Percentiles rank a stretch among this genome's conserved stretches.
Conservation (phyloP, 2,888 invertebrate species). For the Atethmia centrago region DNA sequence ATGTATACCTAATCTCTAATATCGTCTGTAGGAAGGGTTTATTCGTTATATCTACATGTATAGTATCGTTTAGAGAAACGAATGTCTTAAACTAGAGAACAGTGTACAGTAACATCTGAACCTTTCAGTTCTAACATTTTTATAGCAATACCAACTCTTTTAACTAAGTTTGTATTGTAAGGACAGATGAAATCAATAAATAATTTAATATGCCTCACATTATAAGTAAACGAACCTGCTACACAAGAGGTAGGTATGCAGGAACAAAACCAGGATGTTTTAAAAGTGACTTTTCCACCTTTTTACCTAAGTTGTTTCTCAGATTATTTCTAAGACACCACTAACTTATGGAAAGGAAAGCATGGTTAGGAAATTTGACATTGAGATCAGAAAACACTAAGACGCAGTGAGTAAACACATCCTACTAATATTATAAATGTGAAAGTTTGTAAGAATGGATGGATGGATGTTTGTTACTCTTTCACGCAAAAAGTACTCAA, state of each 20-base stretch:
- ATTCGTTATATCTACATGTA: not conserved
- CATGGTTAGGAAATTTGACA: not conserved
- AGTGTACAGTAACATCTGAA: no score
- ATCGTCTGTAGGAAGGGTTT: not conserved
- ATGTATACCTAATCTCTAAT: no score
- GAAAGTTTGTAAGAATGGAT: no score
- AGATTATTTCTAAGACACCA: not conserved
- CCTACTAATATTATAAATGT: no score
- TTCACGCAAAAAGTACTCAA: no score
- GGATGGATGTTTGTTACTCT: no score
- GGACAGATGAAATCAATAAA: not conserved
- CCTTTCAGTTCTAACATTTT: not conserved
- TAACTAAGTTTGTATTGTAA: not conserved
- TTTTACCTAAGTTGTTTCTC: no score
- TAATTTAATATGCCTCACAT: accelerated
- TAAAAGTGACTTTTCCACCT: not conserved
- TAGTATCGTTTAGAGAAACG: not conserved
- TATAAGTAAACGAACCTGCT: not conserved
- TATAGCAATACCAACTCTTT: not conserved
- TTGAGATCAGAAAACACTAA: not conserved
- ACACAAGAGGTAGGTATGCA: not conserved
- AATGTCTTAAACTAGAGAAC: not conserved
- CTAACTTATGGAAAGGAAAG: not conserved
- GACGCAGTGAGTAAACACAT: no score
- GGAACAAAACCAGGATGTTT: not conserved